Evolutionary conservation across 2,888 invertebrate genomes (phyloP), one percentile per base, ranked within the genome.

Genomic region (Eupithecia insigniata): DNA sequence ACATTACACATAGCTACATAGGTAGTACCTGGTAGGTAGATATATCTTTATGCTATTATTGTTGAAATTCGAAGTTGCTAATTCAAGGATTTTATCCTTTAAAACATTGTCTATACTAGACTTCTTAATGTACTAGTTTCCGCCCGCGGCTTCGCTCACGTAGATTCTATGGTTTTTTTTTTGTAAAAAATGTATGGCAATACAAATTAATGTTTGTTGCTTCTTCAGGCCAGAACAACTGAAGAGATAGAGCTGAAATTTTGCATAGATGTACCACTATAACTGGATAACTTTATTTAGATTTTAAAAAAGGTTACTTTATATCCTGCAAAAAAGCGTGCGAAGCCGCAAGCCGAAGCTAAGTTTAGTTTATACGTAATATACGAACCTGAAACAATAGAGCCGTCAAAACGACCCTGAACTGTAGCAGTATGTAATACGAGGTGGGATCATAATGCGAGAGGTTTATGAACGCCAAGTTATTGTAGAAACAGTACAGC

Each of bases 361-460:
- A 46, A 22, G 2, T 10, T 46, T n/a, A 22, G 22, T n/a, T 46
- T n/a, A n/a, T 10, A 10, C n/a, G n/a, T n/a, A 22, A 26, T 26
- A 55, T 14, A 64, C 12, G 55, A 95, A 98, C 98, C 96, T 99
- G 98, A 92, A 98, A 99, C 61, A 99, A 94, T 70, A 99, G 92
- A 46, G 98, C 99, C 7, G 99, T 99, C 10, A 99, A 95, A 26
- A 99, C 98, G 51, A 99, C 98, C 83, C 99, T 95, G 80, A 99
- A 96, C 89, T 99, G 99, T 10, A 99, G 93, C 61, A 99, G 90
- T 71, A 99, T 95, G 89, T 97, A 98, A 88, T 99, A 99, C 0
- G 99, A 98, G 0, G 99, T 99, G 1, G 99, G 99, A 89, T 99
- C 99, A 91, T 98, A 99, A 69, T 96, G 96, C 16, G 98, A 96